Base-by-base conservation (phyloP, 2,888 invertebrate genomes). In the Pristionchus exspectatus region DNA sequence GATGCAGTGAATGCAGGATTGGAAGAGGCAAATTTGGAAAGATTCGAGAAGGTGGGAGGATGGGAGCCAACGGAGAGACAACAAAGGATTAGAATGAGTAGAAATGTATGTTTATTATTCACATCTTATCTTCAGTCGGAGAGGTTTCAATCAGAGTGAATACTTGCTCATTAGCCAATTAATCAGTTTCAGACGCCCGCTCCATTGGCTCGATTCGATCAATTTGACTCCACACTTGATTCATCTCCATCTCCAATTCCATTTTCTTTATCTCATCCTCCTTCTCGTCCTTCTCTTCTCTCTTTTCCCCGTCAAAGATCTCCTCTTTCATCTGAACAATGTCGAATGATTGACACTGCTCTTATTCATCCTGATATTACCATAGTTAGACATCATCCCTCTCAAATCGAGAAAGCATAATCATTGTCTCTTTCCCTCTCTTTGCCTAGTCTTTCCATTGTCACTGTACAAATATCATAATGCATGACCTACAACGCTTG, bases 1-100 rank as follows among this genome's bases (percentile, higher is more conserved):
- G 93, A 93, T 91, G 93, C 92, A 14, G 77, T 88, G 54, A 77
- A 74, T 63, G 10, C 38, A 0, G 50, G 33, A 59, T 21, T 44
- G 14, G 87, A 87, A 56, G 44, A 81, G 33, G 38, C 38, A n/a
- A 59, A 63, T 38, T 27, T 88, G 59, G 88, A 88, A 30, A 74
- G 88, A 63, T 88, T 59, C 63, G 88, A 88, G 81, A 88, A 88
- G 14, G 59, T 88, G 24, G 88, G 88, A 63, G 88, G 88, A 88
- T 88, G 88, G 88, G 44, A 88, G 38, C 88, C 88, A 81, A 88
- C 88, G 27, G 88, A 88, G 88, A 74, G 81, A 81, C 88, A 88
- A 27, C 77, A 88, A 33, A 81, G 59, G 59, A 88, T 88, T 24
- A 30, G 88, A n/a, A 88, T 30, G 81, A 88, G 88, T 38, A 88